A percentile compares a stretch with the other conserved stretches of the same genome.
These are phyloP conservation scores for Cyprinus carpio DNA, from an alignment of 2,113 vertebrate species.

Conservation along the genomic window DNA sequence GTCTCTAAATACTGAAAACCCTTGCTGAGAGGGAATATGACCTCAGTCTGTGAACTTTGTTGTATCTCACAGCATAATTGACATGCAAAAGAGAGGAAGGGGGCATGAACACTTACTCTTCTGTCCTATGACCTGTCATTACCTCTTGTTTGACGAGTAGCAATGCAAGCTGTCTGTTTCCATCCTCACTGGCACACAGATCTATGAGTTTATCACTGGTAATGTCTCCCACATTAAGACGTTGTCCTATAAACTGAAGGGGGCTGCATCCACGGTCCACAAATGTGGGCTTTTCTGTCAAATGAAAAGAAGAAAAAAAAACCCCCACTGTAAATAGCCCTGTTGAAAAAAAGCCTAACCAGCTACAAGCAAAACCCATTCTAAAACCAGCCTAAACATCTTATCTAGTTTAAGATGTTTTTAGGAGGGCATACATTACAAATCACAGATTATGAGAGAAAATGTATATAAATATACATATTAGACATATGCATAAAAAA, in stretches of 20 bases:
- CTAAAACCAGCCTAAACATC: too few species aligned
- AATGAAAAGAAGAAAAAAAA: neutral
- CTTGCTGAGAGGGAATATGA: neutral
- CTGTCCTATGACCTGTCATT: neutral
- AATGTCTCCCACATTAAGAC: slow-evolving; percentile 22
- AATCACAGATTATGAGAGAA: neutral
- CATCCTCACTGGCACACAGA: slow-evolving; percentile 55
- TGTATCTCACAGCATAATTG: neutral
- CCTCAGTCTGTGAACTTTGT: neutral
- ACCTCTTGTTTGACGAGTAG: slow-evolving; percentile 66
- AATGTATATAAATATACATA: too few species aligned
- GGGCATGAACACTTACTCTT: neutral
- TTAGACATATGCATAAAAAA: neutral
- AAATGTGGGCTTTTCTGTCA: slow-evolving; percentile 46
- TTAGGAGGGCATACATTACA: neutral
- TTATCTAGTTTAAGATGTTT: too few species aligned
- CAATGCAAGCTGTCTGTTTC: slow-evolving; percentile 48
- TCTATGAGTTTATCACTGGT: slow-evolving; percentile 43
- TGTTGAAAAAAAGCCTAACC: neutral
- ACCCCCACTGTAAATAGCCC: neutral
- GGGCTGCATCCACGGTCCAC: slow-evolving; percentile 54
- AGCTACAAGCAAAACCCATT: too few species aligned
- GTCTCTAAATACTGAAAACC: neutral
- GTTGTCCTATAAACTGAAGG: neutral
- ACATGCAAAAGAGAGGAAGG: neutral